A percentile compares a stretch with the other conserved stretches of the same genome.
Evolutionary conservation across 2,113 vertebrate species (phyloP).

Genomic region (Xiphias gladius): DNA sequence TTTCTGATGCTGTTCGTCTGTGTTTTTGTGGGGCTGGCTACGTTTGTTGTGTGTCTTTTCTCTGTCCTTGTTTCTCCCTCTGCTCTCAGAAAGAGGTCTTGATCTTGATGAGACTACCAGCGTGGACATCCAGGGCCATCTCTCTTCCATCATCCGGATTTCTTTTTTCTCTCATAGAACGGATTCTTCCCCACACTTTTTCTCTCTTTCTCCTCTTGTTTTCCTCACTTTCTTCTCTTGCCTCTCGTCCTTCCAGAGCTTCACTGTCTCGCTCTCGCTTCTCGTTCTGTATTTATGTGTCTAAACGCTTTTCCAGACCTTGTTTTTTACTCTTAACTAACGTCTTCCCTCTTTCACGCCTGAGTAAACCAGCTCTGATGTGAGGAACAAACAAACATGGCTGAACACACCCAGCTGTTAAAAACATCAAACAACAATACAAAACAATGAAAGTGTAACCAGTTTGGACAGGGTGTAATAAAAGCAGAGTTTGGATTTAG

Average conservation of each 20-base stretch:
- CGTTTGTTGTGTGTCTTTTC: too few relatives aligned
- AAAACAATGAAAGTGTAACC: constrained; percentile 40
- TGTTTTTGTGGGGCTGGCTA: too few relatives aligned
- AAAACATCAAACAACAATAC: constrained; percentile 67
- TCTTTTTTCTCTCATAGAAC: background rate
- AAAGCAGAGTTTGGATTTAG: constrained; percentile 49
- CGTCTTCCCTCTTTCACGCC: constrained; percentile 53
- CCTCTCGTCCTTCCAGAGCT: background rate
- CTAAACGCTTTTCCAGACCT: too few relatives aligned
- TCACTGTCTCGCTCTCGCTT: background rate
- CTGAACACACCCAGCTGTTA: constrained; percentile 64
- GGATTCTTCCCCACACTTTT: too few relatives aligned
- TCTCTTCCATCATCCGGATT: background rate
- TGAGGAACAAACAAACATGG: constrained; percentile 44
- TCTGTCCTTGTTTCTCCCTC: background rate
- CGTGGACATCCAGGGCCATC: background rate
- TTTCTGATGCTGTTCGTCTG: background rate
- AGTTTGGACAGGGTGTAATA: too few relatives aligned
- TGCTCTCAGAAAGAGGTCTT: background rate
- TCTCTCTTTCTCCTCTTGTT: too few relatives aligned
- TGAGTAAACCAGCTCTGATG: constrained; percentile 48
- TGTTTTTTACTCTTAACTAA: constrained; percentile 4
- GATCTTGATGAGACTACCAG: too few relatives aligned
- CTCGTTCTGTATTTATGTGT: too few relatives aligned
- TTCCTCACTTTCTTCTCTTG: too few relatives aligned